A percentile compares a stretch with the other conserved stretches of the same genome.
Evolutionary conservation across 2,797 vertebrate species (phyloP).

Genomic region (Argyrosomus regius): DNA sequence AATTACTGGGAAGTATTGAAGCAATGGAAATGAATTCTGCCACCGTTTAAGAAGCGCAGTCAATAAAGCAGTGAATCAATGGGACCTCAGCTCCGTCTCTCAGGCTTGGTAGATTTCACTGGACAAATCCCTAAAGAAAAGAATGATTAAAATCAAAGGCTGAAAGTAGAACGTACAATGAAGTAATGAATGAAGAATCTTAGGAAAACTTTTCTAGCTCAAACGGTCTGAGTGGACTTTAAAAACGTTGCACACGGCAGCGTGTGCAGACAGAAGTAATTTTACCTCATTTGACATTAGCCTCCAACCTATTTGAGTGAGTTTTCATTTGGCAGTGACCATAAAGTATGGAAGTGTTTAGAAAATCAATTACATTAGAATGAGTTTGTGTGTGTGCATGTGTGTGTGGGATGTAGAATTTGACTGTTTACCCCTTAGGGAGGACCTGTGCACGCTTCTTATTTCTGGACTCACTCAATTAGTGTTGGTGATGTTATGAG

Average conservation of each 20-base stretch:
- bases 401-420: constrained; percentile 49
- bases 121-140: constrained; percentile 66
- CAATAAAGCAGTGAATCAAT: constrained; percentile 47
- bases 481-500: constrained; percentile 66
- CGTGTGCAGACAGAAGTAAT: constrained; percentile 33
- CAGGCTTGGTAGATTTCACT: constrained; percentile 46
- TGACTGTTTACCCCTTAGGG: constrained; percentile 77
- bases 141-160: constrained; percentile 66
- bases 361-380: constrained; percentile 68
- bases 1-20: constrained; percentile 22
- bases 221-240: constrained; percentile 37
- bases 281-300: constrained; percentile 66
- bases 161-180: constrained; percentile 63
- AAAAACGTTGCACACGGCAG: constrained; percentile 25
- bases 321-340: constrained; percentile 72
- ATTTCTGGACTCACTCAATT: constrained; percentile 74
- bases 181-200: constrained; percentile 59
- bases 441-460: constrained; percentile 65
- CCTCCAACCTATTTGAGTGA: constrained; percentile 60
- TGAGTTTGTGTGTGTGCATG: constrained; percentile 31
- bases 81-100: constrained; percentile 39
- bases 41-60: constrained; percentile 24
- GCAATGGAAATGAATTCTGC: constrained; percentile 40
- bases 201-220: constrained; percentile 43
- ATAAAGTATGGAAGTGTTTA: constrained; percentile 65